These are phyloP conservation scores for Drosophila kuntzei DNA, from an alignment of 2,888 invertebrate species.

Conservation along the genomic window DNA sequence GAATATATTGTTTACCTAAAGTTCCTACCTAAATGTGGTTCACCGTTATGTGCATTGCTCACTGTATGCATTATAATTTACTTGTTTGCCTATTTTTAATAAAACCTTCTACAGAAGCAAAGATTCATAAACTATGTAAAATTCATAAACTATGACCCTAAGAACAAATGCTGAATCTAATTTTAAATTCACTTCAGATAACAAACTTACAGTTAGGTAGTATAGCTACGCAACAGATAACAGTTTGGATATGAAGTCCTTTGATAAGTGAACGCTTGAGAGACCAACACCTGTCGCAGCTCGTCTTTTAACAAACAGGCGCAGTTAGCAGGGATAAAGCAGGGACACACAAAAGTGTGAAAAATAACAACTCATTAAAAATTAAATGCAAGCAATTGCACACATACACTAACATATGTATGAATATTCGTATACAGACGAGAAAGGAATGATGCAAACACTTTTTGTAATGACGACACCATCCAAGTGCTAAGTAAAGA, in stretches of 20 bases:
- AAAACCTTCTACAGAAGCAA: too few relatives aligned
- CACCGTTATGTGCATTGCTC: too few relatives aligned
- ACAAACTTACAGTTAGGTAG: neutral
- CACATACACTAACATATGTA: too few relatives aligned
- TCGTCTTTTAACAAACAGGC: slow-evolving; percentile 10
- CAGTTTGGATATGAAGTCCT: slow-evolving; percentile 51
- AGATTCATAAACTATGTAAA: too few relatives aligned
- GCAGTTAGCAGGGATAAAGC: slow-evolving; percentile 49
- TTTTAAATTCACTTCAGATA: too few relatives aligned
- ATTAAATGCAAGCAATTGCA: slow-evolving; percentile 57
- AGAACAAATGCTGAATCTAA: too few relatives aligned
- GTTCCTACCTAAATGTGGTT: too few relatives aligned
- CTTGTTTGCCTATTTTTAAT: too few relatives aligned
- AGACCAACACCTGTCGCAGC: slow-evolving; percentile 2
- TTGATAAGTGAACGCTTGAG: slow-evolving; percentile 11
- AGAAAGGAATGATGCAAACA: slow-evolving; percentile 9
- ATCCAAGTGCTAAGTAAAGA: slow-evolving; percentile 67
- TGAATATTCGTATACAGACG: slow-evolving; percentile 11
- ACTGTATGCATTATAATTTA: too few relatives aligned
- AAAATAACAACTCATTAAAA: slow-evolving; percentile 77
- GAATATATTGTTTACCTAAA: too few relatives aligned
- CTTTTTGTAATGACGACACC: slow-evolving; percentile 40
- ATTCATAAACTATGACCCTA: too few relatives aligned
- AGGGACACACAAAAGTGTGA: slow-evolving; percentile 45
- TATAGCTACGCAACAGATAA: slow-evolving; percentile 53